These are phyloP conservation scores for Phortica variegata DNA, from an alignment of 1,140 invertebrate species.

Conservation along the genomic window DNA sequence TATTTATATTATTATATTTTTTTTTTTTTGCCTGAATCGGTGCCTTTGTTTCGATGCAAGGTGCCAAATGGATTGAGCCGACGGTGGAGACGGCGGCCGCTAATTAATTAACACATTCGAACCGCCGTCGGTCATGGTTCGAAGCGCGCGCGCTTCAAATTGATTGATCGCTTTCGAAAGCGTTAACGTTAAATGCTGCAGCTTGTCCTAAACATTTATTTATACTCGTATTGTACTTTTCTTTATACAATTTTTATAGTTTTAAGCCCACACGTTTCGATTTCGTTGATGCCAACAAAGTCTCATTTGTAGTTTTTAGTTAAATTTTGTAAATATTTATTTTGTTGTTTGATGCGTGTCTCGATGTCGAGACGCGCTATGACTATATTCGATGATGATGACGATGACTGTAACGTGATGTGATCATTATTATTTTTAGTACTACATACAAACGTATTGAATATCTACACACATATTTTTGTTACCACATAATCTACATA, in stretches of 20 bases:
- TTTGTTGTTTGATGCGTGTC: conserved; percentile 35
- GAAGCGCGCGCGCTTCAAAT: conserved; percentile 24
- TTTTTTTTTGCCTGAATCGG: too few relatives aligned
- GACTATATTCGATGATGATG: conserved; percentile 24
- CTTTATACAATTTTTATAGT: conserved; percentile 22
- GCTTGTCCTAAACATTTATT: conserved; percentile 24
- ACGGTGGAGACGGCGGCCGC: conserved; percentile 7
- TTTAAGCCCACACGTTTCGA: too few relatives aligned
- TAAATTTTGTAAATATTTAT: conserved; percentile 48
- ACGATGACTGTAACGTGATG: conserved; percentile 49
- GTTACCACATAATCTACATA: conserved; percentile 41
- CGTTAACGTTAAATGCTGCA: conserved; percentile 41
- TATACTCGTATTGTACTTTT: conserved; percentile 19
- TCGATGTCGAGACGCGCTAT: conserved; percentile 8
- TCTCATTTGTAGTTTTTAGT: conserved; percentile 33
- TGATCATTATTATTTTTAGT: conserved; percentile 48
- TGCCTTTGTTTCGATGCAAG: conserved; percentile 13
- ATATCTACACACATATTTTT: conserved; percentile 34
- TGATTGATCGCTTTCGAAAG: conserved; percentile 17
- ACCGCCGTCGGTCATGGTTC: conserved; percentile 29
- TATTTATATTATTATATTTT: conserved; percentile 13
- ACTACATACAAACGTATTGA: conserved; percentile 25
- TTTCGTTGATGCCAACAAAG: conserved; percentile 13
- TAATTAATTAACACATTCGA: conserved; percentile 18
- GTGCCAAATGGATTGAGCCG: conserved; percentile 27